Percentiles rank a stretch among this genome's conserved stretches.
Evolutionary conservation across 1,140 invertebrate species (phyloP).

Genomic region (Streblospio benedicti): DNA sequence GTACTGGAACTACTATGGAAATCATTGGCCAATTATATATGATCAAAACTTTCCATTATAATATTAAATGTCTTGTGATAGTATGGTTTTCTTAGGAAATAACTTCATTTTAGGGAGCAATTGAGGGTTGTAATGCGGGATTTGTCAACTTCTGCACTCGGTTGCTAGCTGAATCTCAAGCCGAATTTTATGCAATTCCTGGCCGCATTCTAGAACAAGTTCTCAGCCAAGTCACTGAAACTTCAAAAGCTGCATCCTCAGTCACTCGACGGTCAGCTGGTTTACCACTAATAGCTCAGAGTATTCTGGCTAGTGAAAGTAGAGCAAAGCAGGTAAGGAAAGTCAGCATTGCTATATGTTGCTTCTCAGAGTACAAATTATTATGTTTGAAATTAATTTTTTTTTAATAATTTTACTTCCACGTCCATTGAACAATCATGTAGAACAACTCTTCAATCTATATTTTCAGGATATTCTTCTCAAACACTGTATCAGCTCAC

Average conservation of each 20-base stretch:
- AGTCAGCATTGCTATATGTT: too few species aligned
- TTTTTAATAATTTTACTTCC: not conserved
- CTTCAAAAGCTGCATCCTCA: conserved; percentile 31
- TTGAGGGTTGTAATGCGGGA: conserved; percentile 52
- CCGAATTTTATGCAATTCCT: conserved; percentile 25
- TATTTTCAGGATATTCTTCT: too few species aligned
- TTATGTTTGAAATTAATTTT: not conserved
- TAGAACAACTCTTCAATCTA: not conserved
- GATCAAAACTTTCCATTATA: too few species aligned
- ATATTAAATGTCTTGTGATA: too few species aligned
- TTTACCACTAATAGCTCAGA: conserved; percentile 64
- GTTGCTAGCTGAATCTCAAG: conserved; percentile 25
- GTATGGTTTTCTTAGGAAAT: too few species aligned
- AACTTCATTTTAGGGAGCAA: conserved; percentile 58
- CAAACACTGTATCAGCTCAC: too few species aligned
- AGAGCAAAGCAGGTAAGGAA: conserved; percentile 45
- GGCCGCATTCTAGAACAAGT: conserved; percentile 30
- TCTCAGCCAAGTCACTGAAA: conserved; percentile 15
- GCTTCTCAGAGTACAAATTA: not conserved
- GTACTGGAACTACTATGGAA: too few species aligned
- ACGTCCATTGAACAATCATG: not conserved
- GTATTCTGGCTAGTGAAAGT: conserved; percentile 59
- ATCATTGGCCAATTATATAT: too few species aligned
- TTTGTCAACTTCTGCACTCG: conserved; percentile 48
- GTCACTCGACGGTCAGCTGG: conserved; percentile 68